Evolutionary conservation across 2,113 vertebrate genomes (phyloP).

Genomic region (Phylloscopus whistleri): DNA sequence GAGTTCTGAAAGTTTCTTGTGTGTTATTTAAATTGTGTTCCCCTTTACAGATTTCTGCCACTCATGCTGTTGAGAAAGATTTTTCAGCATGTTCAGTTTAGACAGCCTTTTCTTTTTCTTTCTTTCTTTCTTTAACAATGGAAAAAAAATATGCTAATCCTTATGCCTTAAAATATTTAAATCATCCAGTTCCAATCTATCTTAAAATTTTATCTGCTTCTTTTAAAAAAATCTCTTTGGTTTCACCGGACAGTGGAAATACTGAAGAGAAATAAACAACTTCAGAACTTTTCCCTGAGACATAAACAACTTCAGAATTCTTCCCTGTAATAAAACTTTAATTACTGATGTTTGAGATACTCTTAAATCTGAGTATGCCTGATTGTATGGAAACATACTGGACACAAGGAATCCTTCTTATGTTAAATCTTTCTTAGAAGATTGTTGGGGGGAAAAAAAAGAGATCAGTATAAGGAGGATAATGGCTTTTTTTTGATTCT

Average conservation of each 20-base stretch:
- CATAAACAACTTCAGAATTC: not conserved
- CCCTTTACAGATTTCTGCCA: not conserved
- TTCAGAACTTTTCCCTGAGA: not conserved
- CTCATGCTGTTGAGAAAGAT: not conserved
- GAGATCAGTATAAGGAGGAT: not conserved
- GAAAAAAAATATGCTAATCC: not conserved
- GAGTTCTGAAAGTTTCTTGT: not conserved
- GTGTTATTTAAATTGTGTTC: not conserved
- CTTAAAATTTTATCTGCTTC: not conserved
- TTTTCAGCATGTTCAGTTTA: not conserved
- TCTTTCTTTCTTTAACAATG: not conserved
- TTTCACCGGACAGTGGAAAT: not conserved
- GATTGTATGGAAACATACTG: not conserved
- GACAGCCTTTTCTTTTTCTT: not conserved
- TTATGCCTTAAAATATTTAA: not conserved
- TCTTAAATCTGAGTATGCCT: not conserved
- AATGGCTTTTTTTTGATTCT: not conserved
- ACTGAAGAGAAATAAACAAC: not conserved
- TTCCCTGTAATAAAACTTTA: not conserved
- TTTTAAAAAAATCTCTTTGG: not conserved
- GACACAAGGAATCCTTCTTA: not conserved
- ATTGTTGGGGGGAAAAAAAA: not conserved
- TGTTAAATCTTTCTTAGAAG: not conserved
- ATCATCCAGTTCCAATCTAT: not conserved
- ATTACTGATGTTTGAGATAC: not conserved